phyloP scores from a whole-genome alignment of 1,140 invertebrate genomes.

The Lamellibrachia luymesi region DNA sequence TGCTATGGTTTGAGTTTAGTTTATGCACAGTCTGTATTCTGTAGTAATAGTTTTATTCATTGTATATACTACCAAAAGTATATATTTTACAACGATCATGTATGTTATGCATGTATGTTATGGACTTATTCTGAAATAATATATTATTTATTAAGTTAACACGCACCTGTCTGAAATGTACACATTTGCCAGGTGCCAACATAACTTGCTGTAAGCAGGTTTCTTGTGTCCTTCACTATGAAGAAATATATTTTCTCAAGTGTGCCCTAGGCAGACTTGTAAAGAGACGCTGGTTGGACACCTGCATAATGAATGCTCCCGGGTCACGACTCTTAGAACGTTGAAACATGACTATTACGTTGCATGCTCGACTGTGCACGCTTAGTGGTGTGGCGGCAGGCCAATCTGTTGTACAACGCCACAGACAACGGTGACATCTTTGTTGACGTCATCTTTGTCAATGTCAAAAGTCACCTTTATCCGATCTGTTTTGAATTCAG shows the following conservation, averaged over 20 bases:
- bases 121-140: neutral
- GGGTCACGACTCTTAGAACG: neutral
- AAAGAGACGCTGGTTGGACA: neutral
- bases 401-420: neutral
- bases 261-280: neutral
- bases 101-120: neutral
- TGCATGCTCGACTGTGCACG: neutral
- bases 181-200: neutral
- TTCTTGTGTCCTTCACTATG: neutral
- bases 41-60: neutral
- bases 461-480: slow-evolving; percentile 1
- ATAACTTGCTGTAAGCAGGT: neutral
- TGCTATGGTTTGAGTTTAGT: neutral
- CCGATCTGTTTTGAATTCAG: neutral
- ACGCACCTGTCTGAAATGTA: no score
- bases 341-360: neutral
- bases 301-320: neutral
- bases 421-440: neutral
- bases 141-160: neutral
- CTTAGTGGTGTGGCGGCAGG: neutral
- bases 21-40: neutral
- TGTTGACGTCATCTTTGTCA: neutral
- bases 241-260: neutral
- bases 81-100: neutral
- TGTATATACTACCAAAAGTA: neutral